Conservation (phyloP, 2,113 vertebrate species). For the Thymallus thymallus region DNA sequence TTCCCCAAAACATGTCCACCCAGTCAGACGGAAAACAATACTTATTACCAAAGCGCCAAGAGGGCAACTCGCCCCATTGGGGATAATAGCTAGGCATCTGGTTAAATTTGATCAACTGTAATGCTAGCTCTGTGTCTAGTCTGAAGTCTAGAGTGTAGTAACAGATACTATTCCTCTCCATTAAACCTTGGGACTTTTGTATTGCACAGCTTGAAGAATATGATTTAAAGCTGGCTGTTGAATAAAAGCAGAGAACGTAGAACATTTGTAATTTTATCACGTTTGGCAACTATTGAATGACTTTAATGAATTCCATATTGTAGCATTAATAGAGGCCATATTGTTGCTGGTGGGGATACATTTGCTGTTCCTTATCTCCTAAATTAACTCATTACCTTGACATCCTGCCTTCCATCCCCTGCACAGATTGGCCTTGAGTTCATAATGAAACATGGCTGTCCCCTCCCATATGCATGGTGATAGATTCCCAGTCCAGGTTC, state of each 20-base stretch:
- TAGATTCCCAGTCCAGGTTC: conserved; percentile 24
- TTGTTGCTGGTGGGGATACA: conserved; percentile 54
- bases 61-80: conserved; percentile 53
- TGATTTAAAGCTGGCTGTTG: conserved; percentile 17
- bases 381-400: conserved; percentile 71
- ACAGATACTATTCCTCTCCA: conserved; percentile 34
- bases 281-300: neutral
- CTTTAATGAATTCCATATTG: neutral
- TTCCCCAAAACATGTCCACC: conserved; percentile 74
- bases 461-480: conserved; percentile 24
- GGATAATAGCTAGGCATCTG: conserved; percentile 68
- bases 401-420: conserved; percentile 51
- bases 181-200: conserved; percentile 44
- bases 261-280: no score
- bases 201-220: conserved; percentile 34
- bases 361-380: conserved; percentile 68
- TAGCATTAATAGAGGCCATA: conserved; percentile 18
- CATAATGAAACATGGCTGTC: conserved; percentile 60
- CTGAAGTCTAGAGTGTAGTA: conserved; percentile 36
- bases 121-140: conserved; percentile 41
- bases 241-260: conserved; percentile 24
- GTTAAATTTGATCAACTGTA: conserved; percentile 65
- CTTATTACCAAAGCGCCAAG: conserved; percentile 66
- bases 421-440: conserved; percentile 58
- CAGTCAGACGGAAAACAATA: conserved; percentile 65